Evolutionary conservation across 2,797 vertebrate species (phyloP).

Genomic region (Pipistrellus pygmaeus): DNA sequence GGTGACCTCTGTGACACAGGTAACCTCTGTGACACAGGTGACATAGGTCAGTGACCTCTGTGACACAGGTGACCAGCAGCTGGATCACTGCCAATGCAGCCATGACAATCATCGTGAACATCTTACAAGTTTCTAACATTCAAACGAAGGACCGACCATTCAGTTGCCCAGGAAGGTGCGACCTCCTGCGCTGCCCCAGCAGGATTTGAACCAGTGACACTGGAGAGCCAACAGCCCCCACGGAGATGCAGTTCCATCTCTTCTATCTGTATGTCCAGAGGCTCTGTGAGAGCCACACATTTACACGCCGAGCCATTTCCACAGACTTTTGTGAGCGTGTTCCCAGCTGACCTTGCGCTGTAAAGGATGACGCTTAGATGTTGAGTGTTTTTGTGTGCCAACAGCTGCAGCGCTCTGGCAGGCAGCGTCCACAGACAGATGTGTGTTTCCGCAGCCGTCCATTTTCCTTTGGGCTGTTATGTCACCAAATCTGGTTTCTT

Average conservation of each 20-base stretch:
- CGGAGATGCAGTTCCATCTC: neutral
- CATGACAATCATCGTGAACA: neutral
- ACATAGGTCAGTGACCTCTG: no score
- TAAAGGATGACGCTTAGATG: conserved; percentile 76
- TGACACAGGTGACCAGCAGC: neutral
- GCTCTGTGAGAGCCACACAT: neutral
- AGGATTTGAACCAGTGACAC: neutral
- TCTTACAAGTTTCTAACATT: neutral
- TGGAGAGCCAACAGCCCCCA: neutral
- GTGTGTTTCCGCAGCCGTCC: conserved; percentile 69
- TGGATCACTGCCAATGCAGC: neutral
- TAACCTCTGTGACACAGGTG: no score
- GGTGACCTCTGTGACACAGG: no score
- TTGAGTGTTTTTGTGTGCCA: conserved; percentile 73
- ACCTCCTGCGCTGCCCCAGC: neutral
- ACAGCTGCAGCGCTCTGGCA: conserved; percentile 81
- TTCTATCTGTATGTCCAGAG: neutral
- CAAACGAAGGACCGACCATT: neutral
- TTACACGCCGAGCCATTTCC: conserved; percentile 19
- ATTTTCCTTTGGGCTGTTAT: conserved; percentile 81
- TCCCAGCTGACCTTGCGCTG: conserved; percentile 53
- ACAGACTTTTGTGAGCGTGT: neutral
- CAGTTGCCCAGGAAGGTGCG: neutral
- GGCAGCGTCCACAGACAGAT: conserved; percentile 81
- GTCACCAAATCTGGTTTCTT: conserved; percentile 76